Conservation (phyloP, 2,113 vertebrate species). For the Brachionichthys hirsutus region DNA sequence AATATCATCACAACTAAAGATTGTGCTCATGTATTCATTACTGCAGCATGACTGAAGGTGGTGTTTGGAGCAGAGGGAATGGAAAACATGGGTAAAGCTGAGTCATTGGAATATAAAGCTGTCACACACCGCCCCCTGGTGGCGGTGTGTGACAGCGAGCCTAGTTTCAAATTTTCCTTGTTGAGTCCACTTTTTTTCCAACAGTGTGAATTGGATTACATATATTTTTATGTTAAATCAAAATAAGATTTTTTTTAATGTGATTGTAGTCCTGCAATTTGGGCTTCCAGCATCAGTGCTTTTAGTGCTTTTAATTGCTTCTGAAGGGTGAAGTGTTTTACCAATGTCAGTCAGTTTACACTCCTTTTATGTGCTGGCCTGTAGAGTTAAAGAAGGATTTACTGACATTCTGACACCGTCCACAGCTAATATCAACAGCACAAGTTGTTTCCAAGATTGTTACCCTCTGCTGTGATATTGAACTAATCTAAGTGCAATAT, state of each 20-base stretch:
- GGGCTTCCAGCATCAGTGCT: no score
- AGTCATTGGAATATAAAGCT: constrained; percentile 47
- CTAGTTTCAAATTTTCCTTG: neutral
- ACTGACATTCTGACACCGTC: neutral
- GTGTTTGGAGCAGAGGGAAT: constrained; percentile 26
- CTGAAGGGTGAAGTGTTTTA: neutral
- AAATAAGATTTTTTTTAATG: no score
- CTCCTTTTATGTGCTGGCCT: neutral
- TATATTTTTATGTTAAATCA: no score
- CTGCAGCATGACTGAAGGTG: constrained; percentile 23
- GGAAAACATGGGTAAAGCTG: constrained; percentile 40
- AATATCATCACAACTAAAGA: constrained; percentile 40
- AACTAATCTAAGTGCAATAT: neutral
- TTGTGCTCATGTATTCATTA: constrained; percentile 15
- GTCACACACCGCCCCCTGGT: constrained; percentile 60
- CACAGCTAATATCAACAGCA: neutral
- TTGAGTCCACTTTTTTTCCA: no score
- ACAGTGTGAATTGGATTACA: neutral
- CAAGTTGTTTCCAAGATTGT: neutral
- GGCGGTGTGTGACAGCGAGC: constrained; percentile 8
- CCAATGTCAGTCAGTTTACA: neutral
- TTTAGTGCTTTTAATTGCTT: no score
- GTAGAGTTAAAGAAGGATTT: no score
- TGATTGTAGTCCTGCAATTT: no score
- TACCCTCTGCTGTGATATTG: neutral